These are phyloP conservation scores for Antennarius maculatus DNA, from an alignment of 2,797 vertebrate species.

Conservation along the genomic window DNA sequence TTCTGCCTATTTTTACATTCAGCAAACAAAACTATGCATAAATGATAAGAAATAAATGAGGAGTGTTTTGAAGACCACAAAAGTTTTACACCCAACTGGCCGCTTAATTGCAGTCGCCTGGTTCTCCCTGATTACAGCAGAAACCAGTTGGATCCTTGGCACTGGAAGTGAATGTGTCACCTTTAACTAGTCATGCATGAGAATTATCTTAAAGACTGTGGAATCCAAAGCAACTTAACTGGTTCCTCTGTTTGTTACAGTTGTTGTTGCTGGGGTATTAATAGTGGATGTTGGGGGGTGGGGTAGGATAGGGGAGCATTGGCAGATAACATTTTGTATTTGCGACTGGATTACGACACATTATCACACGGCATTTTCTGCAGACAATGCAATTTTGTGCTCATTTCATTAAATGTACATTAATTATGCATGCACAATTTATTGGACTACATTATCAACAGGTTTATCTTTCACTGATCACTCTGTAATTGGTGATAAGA, in stretches of 20 bases:
- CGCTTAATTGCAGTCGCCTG: conserved; percentile 12
- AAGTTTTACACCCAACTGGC: not conserved
- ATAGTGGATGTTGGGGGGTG: not conserved
- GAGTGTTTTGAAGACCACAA: not conserved
- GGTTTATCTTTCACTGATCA: conserved; percentile 67
- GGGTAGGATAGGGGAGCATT: not conserved
- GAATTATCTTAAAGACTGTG: not conserved
- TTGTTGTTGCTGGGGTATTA: conserved; percentile 21
- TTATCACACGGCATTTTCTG: conserved; percentile 44
- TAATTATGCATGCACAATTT: conserved; percentile 69
- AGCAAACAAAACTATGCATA: not conserved
- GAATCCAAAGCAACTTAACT: not conserved
- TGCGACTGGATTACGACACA: conserved; percentile 54
- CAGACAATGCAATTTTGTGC: conserved; percentile 53
- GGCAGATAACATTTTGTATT: conserved; percentile 57
- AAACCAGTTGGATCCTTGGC: not conserved
- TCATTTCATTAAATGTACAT: conserved; percentile 63
- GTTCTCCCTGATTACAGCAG: not conserved
- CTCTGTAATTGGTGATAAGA: conserved; percentile 69
- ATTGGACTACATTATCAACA: conserved; percentile 68
- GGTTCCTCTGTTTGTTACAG: not conserved
- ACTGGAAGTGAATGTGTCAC: not conserved
- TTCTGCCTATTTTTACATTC: not conserved
- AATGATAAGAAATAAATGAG: not conserved
- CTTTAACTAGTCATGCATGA: conserved; percentile 5